Conservation (phyloP, 2,113 vertebrate species). For the Festucalex cinctus region DNA sequence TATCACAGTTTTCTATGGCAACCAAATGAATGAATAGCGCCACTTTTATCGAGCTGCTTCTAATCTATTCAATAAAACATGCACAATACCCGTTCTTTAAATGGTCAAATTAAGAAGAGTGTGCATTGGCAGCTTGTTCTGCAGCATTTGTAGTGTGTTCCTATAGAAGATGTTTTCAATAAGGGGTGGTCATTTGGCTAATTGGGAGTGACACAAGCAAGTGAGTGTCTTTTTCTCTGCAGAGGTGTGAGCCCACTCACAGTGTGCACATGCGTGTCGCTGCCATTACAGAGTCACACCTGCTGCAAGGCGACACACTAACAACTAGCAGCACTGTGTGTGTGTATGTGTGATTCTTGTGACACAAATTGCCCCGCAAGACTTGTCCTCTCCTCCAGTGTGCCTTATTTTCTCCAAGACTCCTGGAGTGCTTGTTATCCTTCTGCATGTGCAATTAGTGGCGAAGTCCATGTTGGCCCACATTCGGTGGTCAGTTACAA, state of each 20-base stretch:
- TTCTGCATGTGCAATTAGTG: conserved; percentile 18
- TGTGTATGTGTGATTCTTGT: conserved; percentile 13
- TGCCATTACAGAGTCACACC: background rate
- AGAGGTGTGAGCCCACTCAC: conserved; percentile 7
- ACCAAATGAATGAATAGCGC: background rate
- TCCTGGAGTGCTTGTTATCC: conserved; percentile 44
- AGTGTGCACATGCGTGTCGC: conserved; percentile 3
- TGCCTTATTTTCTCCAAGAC: conserved; percentile 24
- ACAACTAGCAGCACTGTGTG: conserved; percentile 15
- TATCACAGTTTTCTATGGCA: background rate
- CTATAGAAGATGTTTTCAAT: background rate
- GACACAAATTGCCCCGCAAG: conserved; percentile 17
- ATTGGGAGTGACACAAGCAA: conserved; percentile 24
- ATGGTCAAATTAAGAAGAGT: background rate
- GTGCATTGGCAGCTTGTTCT: background rate
- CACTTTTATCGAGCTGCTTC: background rate
- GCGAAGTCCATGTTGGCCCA: conserved; percentile 9
- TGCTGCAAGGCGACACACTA: background rate
- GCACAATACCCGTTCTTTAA: background rate
- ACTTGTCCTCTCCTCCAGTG: conserved; percentile 12
- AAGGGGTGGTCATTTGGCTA: conserved; percentile 12
- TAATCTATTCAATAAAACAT: background rate
- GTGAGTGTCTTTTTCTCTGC: conserved; percentile 24
- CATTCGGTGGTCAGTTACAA: conserved; percentile 9
- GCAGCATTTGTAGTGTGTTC: too few relatives aligned